These are phyloP conservation scores for Hucho hucho DNA, from an alignment of 2,113 vertebrate species.

Conservation along the genomic window DNA sequence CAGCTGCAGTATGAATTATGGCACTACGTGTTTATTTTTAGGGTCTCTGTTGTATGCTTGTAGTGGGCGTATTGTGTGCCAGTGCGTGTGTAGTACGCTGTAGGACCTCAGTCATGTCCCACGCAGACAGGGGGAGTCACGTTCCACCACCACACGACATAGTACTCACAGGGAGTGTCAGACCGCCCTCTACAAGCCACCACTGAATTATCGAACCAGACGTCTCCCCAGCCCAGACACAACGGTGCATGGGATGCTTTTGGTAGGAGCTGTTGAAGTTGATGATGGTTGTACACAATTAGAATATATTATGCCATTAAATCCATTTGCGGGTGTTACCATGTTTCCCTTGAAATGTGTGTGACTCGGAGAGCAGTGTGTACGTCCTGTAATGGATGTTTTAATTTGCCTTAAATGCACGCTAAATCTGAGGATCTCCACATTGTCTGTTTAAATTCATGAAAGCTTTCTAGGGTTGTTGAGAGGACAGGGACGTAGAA, in stretches of 20 bases:
- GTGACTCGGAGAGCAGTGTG: neutral
- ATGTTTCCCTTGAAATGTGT: neutral
- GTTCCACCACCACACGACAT: no score
- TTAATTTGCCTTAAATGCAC: neutral
- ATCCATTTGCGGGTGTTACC: neutral
- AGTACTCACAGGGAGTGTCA: no score
- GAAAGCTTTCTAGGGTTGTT: neutral
- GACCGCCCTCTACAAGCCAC: neutral
- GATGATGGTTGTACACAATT: neutral
- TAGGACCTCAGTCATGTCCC: no score
- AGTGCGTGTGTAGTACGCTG: no score
- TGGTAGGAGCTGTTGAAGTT: neutral
- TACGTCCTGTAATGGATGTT: neutral
- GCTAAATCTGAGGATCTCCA: no score
- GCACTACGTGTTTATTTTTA: no score
- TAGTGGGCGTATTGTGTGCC: no score
- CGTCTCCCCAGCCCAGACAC: neutral
- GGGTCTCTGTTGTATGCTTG: no score
- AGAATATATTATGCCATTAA: neutral
- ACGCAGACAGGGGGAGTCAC: no score
- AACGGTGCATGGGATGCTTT: slow-evolving; percentile 6
- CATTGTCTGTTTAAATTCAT: slow-evolving; percentile 33
- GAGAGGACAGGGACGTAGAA: neutral
- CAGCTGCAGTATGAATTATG: no score
- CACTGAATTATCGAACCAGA: neutral